Evolutionary conservation across 2,113 vertebrate species (phyloP).

Genomic region (Pelvicachromis taeniatus): DNA sequence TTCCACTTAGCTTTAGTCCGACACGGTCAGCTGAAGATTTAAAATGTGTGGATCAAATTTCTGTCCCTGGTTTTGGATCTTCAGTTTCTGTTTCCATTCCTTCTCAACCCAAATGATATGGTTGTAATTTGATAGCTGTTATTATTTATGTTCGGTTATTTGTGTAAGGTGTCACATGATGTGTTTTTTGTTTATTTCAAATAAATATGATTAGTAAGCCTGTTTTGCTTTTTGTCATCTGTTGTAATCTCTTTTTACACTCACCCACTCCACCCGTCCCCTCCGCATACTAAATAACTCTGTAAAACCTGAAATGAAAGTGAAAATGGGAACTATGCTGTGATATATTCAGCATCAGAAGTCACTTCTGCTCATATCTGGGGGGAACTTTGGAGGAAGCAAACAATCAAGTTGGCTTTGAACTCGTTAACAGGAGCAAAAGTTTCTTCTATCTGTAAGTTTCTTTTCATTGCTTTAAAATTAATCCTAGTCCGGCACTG

Average conservation of each 20-base stretch:
- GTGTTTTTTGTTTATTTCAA: conserved; percentile 9
- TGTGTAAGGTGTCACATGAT: conserved; percentile 18
- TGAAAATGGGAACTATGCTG: conserved; percentile 54
- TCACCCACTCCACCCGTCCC: background rate
- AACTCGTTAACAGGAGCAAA: background rate
- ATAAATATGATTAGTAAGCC: conserved; percentile 42
- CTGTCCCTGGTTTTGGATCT: background rate
- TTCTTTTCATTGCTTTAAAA: background rate
- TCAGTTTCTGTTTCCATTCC: background rate
- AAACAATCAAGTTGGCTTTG: background rate
- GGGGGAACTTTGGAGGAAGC: background rate
- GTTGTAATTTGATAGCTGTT: conserved; percentile 6
- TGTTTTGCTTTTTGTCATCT: background rate
- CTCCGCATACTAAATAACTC: background rate
- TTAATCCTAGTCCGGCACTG: background rate
- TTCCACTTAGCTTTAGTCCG: background rate
- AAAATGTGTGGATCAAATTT: conserved; percentile 5
- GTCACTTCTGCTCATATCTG: background rate
- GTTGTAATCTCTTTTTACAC: background rate
- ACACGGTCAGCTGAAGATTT: conserved; percentile 4
- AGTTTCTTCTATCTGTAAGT: conserved; percentile 11
- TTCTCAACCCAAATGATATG: background rate
- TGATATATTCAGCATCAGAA: background rate
- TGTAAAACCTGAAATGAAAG: conserved; percentile 58
- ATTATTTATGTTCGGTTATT: conserved; percentile 33